A percentile compares a stretch with the other conserved stretches of the same genome.
Conservation (phyloP, 2,888 invertebrate genomes). For the Phanerotoma sp. region DNA sequence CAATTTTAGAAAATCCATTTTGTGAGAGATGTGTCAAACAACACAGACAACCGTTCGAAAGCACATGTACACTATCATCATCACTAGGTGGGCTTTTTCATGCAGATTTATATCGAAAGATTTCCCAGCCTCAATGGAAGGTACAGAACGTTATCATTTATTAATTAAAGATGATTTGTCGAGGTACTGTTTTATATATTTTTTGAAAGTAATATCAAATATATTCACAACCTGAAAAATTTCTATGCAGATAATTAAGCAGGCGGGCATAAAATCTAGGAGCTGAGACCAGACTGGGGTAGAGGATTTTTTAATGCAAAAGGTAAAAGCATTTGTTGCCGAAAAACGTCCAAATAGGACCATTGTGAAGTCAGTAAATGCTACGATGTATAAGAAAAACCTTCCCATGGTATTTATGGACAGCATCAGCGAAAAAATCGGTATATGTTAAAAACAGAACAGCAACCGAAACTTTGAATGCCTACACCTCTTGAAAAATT, state of each 20-base stretch:
- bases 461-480: background rate
- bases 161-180: conserved; percentile 19
- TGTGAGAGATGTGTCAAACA: conserved; percentile 13
- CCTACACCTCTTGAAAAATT: conserved; percentile 9
- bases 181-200: conserved; percentile 17
- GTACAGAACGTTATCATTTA: conserved; percentile 19
- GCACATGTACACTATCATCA: background rate
- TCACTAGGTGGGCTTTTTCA: conserved; percentile 14
- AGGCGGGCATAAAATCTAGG: conserved; percentile 11
- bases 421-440: conserved; percentile 9
- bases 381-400: conserved; percentile 4
- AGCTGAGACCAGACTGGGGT: conserved; percentile 11
- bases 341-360: conserved; percentile 19
- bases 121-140: conserved; percentile 4
- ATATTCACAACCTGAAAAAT: conserved; percentile 7
- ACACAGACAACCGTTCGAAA: background rate
- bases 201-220: conserved; percentile 16
- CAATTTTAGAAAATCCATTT: conserved; percentile 4
- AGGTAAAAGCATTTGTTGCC: conserved; percentile 4
- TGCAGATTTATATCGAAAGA: conserved; percentile 14
- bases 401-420: conserved; percentile 10
- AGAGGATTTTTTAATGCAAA: conserved; percentile 10
- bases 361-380: conserved; percentile 12
- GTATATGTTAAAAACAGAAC: conserved; percentile 20
- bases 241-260: conserved; percentile 15